phyloP scores from a whole-genome alignment of 2,797 vertebrate species.

The Myripristis murdjan region DNA sequence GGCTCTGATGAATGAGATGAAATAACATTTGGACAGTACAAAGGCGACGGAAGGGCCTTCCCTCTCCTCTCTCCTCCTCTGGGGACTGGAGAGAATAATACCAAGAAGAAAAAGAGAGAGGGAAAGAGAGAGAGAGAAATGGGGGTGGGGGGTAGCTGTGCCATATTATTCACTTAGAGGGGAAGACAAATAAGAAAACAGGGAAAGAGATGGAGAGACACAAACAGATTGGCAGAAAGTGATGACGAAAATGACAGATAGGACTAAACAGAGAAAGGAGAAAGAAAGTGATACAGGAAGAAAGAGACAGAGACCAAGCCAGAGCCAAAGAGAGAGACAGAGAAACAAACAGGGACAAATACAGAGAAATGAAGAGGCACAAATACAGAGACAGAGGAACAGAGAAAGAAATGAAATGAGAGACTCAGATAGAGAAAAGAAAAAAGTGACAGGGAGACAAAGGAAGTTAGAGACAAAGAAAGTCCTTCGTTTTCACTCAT shows the following conservation, averaged over 20 bases:
- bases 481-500: constrained; percentile 49
- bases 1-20: constrained; percentile 73
- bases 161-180: constrained; percentile 1
- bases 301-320: neutral
- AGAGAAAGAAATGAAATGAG: too few relatives aligned
- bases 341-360: neutral
- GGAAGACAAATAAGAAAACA: neutral
- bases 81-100: constrained; percentile 24
- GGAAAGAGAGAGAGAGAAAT: constrained; percentile 6
- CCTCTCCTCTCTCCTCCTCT: constrained; percentile 23
- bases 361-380: neutral
- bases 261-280: neutral
- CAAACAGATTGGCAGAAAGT: constrained; percentile 1
- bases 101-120: constrained; percentile 9
- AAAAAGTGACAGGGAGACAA: neutral
- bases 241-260: neutral
- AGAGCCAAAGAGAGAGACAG: neutral
- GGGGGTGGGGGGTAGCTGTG: neutral
- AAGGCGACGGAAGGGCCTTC: constrained; percentile 41
- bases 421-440: too few relatives aligned
- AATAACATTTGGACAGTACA: constrained; percentile 72
- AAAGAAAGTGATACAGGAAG: neutral
- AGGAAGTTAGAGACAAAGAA: neutral
- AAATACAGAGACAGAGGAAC: too few relatives aligned
- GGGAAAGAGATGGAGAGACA: constrained; percentile 2